These are phyloP conservation scores for Rhamnusium bicolor DNA, from an alignment of 2,888 invertebrate genomes.

Conservation along the genomic window DNA sequence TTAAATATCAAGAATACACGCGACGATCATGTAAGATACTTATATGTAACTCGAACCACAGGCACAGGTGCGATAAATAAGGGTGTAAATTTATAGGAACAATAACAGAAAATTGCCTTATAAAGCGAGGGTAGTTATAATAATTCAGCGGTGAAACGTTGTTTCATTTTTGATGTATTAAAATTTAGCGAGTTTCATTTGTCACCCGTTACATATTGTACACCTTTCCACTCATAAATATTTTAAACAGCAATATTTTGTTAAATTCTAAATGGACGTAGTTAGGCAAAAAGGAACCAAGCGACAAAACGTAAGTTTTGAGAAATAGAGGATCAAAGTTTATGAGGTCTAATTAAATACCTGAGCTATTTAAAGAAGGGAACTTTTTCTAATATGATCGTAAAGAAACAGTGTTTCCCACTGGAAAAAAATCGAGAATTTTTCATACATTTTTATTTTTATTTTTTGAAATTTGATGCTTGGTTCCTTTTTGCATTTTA, in stretches of 20 bases:
- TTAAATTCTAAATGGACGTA: constrained; percentile 14
- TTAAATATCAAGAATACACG: background rate
- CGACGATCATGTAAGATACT: background rate
- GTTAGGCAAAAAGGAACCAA: too few relatives aligned
- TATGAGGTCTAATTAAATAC: too few relatives aligned
- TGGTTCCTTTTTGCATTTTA: too few relatives aligned
- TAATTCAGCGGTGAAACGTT: background rate
- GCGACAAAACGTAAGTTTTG: too few relatives aligned
- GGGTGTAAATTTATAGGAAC: background rate
- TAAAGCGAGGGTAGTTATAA: background rate
- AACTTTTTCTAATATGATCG: too few relatives aligned
- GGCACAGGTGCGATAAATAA: background rate
- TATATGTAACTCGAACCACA: background rate
- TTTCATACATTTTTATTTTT: too few relatives aligned
- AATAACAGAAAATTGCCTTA: background rate
- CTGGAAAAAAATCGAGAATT: too few relatives aligned
- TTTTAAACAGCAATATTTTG: constrained; percentile 2
- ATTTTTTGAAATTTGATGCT: too few relatives aligned
- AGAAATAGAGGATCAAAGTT: too few relatives aligned
- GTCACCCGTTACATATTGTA: constrained; percentile 8
- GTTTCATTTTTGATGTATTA: background rate
- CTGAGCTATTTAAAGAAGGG: too few relatives aligned
- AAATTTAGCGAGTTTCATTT: constrained; percentile 8
- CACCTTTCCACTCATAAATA: constrained; percentile 15
- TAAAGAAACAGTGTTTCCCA: too few relatives aligned